Evolutionary conservation across 2,797 vertebrate species (phyloP).

Genomic region (Anguilla anguilla): DNA sequence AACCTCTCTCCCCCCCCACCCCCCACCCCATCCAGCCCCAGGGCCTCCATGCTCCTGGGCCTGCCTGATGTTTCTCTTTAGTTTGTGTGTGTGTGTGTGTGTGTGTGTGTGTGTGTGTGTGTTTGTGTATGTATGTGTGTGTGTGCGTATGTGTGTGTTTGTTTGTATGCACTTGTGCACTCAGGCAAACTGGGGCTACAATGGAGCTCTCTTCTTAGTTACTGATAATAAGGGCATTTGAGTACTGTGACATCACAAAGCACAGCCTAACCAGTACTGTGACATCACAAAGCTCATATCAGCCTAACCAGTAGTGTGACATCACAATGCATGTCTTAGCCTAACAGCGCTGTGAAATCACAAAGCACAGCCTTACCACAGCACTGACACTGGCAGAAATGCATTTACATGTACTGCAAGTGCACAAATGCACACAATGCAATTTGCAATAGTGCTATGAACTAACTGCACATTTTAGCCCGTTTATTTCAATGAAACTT

Average conservation of each 20-base stretch:
- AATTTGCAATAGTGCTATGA: neutral
- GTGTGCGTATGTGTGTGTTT: neutral
- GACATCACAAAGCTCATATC: neutral
- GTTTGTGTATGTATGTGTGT: neutral
- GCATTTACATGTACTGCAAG: no score
- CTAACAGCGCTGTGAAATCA: neutral
- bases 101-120: no score
- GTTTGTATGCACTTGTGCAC: neutral
- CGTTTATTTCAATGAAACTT: neutral
- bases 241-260: neutral
- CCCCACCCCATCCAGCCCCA: neutral
- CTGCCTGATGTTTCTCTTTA: neutral
- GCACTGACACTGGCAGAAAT: neutral
- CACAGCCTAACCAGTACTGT: neutral
- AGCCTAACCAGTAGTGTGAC: neutral
- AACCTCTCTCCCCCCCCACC: neutral
- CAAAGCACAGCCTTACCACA: neutral
- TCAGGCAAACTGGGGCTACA: neutral
- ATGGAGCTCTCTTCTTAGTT: neutral
- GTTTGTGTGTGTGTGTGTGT: slow-evolving; percentile 18
- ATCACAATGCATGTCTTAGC: neutral
- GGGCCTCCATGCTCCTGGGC: slow-evolving; percentile 13
- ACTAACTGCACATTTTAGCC: neutral
- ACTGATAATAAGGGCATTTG: neutral
- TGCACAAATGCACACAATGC: neutral